Evolutionary conservation across 2,888 invertebrate genomes (phyloP).

Genomic region (Cloeon dipterum): DNA sequence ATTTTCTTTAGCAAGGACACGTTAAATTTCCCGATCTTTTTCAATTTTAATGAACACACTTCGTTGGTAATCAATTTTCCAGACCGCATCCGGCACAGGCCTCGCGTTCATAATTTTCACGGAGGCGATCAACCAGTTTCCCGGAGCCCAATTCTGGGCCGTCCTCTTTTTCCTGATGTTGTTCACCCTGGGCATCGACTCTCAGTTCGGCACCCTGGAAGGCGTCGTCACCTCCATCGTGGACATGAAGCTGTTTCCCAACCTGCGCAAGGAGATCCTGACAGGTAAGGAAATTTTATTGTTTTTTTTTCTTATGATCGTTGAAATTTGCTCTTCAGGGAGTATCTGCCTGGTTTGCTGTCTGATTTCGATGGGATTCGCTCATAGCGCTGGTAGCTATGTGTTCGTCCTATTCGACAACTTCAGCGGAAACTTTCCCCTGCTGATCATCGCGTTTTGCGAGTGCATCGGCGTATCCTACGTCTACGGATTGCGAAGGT

Average conservation of each 20-base stretch:
- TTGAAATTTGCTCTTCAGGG: conserved; percentile 16
- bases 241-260: conserved; percentile 85
- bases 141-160: conserved; percentile 89
- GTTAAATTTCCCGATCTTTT: too few species aligned
- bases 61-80: too few species aligned
- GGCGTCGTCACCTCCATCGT: conserved; percentile 89
- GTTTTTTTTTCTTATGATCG: not conserved
- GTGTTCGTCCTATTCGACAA: conserved; percentile 83
- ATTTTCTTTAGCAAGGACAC: too few species aligned
- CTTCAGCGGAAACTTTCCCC: conserved; percentile 80
- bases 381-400: conserved; percentile 83
- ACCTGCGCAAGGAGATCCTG: conserved; percentile 67
- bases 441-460: conserved; percentile 77
- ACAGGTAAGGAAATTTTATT: conserved; percentile 32
- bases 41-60: too few species aligned
- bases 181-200: conserved; percentile 87
- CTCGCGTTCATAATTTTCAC: conserved; percentile 94
- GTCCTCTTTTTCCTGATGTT: conserved; percentile 92
- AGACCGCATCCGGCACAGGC: conserved; percentile 93
- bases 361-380: conserved; percentile 67
- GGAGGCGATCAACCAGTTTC: conserved; percentile 94
- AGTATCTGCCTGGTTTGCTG: conserved; percentile 59
- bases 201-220: conserved; percentile 87
- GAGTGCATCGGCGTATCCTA: conserved; percentile 86
- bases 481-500: conserved; percentile 80